Evolutionary conservation across 2,113 vertebrate species (phyloP).

Genomic region (Lepisosteus oculatus): DNA sequence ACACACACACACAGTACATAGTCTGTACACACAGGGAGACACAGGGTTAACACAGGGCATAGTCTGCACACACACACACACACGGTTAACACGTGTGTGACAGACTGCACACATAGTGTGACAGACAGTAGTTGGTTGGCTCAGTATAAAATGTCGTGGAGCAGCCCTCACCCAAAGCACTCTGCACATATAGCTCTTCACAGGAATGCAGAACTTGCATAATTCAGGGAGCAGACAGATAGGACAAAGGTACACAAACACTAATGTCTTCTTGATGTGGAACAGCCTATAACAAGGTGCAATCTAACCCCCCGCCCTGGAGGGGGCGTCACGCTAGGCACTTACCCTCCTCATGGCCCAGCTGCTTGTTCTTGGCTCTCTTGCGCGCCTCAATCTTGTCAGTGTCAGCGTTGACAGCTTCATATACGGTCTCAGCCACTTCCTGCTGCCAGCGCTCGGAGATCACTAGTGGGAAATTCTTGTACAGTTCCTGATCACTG

Average conservation of each 20-base stretch:
- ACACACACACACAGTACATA: neutral
- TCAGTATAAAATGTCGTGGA: too few relatives aligned
- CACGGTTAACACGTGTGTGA: neutral
- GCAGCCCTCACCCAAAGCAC: too few relatives aligned
- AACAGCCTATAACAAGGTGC: neutral
- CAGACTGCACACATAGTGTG: neutral
- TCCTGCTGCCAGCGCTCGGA: constrained; percentile 99
- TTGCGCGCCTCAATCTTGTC: constrained; percentile 94
- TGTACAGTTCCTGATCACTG: constrained; percentile 96
- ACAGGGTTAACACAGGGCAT: neutral
- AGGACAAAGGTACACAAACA: neutral
- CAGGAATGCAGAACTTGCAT: too few relatives aligned
- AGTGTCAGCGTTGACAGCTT: constrained; percentile 90
- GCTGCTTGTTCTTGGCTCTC: constrained; percentile 94
- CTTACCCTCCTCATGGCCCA: constrained; percentile 93
- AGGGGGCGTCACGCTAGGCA: neutral
- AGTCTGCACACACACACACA: neutral
- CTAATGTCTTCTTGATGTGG: too few relatives aligned
- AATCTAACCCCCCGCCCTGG: neutral
- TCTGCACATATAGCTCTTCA: too few relatives aligned
- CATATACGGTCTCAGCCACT: constrained; percentile 92
- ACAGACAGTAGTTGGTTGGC: neutral
- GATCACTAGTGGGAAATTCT: constrained; percentile 97
- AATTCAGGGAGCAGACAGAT: neutral
- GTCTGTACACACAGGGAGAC: constrained; percentile 7